Conservation (phyloP, 2,797 vertebrate genomes). For the Crocidura indochinensis region DNA sequence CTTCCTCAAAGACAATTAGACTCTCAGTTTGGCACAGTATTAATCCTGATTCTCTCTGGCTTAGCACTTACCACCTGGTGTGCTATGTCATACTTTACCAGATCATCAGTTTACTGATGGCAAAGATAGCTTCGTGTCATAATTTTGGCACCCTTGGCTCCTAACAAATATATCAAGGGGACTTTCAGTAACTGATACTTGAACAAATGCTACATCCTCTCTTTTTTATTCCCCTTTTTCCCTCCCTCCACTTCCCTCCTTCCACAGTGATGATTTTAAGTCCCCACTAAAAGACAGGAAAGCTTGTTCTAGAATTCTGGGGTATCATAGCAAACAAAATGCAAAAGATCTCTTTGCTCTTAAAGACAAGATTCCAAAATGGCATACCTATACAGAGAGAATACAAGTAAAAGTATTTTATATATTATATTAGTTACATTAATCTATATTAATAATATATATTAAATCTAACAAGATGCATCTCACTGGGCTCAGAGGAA, state of each 20-base stretch:
- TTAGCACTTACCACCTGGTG: constrained; percentile 14
- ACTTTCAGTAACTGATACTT: neutral
- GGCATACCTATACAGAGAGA: constrained; percentile 19
- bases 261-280: constrained; percentile 41
- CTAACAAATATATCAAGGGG: constrained; percentile 34
- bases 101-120: constrained; percentile 3
- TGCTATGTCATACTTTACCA: constrained; percentile 24
- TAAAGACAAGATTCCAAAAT: constrained; percentile 46
- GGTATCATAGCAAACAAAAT: constrained; percentile 24
- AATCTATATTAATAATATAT: constrained; percentile 16
- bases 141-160: constrained; percentile 44
- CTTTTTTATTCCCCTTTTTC: neutral
- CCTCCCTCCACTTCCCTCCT: neutral
- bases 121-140: constrained; percentile 44
- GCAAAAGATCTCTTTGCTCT: constrained; percentile 38
- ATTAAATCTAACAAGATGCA: constrained; percentile 33
- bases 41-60: constrained; percentile 4
- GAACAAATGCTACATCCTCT: neutral
- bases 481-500: constrained; percentile 41
- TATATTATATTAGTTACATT: neutral
- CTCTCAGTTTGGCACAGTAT: neutral
- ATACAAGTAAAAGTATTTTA: neutral
- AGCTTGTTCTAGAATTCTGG: constrained; percentile 12
- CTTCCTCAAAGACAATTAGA: constrained; percentile 10
- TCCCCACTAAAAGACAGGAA: neutral